phyloP scores from a whole-genome alignment of 2,888 invertebrate genomes.

The Lathronympha strigana region DNA sequence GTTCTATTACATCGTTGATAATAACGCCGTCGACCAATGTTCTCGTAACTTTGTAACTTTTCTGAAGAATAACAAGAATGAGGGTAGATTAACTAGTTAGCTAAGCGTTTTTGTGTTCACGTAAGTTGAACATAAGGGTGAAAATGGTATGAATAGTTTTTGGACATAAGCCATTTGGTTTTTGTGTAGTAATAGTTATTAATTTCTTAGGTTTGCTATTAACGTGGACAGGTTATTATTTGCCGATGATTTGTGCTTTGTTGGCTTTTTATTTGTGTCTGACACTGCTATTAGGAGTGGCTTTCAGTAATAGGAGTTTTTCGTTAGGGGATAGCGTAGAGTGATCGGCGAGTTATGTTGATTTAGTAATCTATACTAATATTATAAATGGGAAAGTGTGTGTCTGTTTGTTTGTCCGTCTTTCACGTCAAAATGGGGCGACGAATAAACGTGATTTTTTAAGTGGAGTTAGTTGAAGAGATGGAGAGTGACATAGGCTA shows the following conservation, averaged over 20 bases:
- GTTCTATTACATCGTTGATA: not conserved
- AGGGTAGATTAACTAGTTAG: not conserved
- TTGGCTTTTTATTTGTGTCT: conserved; percentile 21
- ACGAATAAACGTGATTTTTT: too few species aligned
- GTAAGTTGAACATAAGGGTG: not conserved
- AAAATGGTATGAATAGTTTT: not conserved
- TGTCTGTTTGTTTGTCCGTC: too few species aligned
- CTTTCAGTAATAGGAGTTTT: not conserved
- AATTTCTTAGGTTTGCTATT: conserved; percentile 44
- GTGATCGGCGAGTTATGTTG: not conserved
- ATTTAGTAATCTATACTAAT: too few species aligned
- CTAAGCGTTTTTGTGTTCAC: not conserved
- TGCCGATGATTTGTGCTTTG: conserved; percentile 41
- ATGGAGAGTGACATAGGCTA: too few species aligned
- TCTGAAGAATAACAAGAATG: not conserved
- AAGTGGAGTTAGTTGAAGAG: too few species aligned
- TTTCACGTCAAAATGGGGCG: too few species aligned
- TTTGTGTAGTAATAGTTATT: conserved; percentile 31
- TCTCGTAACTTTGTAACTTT: conserved; percentile 5
- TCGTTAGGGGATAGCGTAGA: not conserved
- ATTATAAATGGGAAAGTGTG: too few species aligned
- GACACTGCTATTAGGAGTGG: conserved; percentile 20
- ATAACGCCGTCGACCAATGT: not conserved
- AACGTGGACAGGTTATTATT: conserved; percentile 43
- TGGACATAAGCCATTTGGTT: not conserved